Base-by-base conservation (phyloP, 2,888 invertebrate genomes). In the Coenonympha arcania region DNA sequence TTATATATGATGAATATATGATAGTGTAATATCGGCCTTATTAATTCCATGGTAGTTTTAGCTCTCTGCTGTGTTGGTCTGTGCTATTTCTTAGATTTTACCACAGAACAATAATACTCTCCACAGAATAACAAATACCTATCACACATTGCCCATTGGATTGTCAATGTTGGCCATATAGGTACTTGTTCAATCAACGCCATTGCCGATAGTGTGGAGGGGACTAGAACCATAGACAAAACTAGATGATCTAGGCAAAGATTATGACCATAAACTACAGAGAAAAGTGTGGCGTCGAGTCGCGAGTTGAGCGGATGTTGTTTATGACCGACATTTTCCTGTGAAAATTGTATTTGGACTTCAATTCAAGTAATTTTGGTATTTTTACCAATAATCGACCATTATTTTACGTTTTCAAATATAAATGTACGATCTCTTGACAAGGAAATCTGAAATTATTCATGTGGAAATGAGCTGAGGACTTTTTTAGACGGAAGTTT, bases 281-380 rank as follows among this genome's bases (percentile, higher is more conserved):
- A 71, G 71, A n/a, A 51, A 54, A 68, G 54, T 73, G 73, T 79
- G 75, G 82, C 81, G 82, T 83, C 83, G 66, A 73, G 75, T 81
- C 81, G 82, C 83, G 82, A 66, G 73, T 60, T 50, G 58, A 73
- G 67, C 71, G 76, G 74, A 76, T 73, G 66, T 82, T 85, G 82
- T 83, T 78, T 81, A 79, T 79, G 80, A 74, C 69, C 79, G 75
- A 81, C 79, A 79, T 81, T 78, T 82, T 79, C 72, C 68, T 74
- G 73, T 71, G 70, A 70, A 73, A 74, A 70, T 67, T 62, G 65
- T 71, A 61, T 43, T 54, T 68, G 62, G 69, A 69, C 59, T 62
- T 65, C 66, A 72, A 73, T 69, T 70, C 60, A 51, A 39, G 44
- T 47, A 57, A 62, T 65, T 64, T 64, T 56, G 48, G 52, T 56